Evolutionary conservation across 2,888 invertebrate species (phyloP).

Genomic region (Nomada ruficornis): DNA sequence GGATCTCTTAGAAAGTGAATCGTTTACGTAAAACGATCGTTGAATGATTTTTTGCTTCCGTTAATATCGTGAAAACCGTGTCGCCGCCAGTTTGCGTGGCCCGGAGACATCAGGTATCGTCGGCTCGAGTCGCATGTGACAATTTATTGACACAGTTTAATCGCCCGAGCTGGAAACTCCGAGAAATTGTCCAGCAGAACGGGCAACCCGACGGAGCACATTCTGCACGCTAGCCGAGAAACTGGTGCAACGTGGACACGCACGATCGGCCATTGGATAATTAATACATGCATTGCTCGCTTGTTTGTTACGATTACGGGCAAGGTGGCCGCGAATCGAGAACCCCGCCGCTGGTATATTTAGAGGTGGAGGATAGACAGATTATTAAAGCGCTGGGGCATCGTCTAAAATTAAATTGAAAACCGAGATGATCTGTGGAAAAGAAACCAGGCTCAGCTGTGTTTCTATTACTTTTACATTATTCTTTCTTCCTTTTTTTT

Average conservation of each 20-base stretch:
- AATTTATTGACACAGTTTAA: slow-evolving; percentile 43
- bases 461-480: neutral
- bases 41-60: neutral
- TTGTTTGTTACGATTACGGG: slow-evolving; percentile 1
- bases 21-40: too few species aligned
- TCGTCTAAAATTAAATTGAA: slow-evolving; percentile 42
- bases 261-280: slow-evolving; percentile 19
- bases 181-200: neutral
- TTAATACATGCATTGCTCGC: slow-evolving; percentile 28
- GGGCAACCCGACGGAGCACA: neutral
- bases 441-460: neutral
- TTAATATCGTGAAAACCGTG: neutral
- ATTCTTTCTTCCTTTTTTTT: too few species aligned
- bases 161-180: slow-evolving; percentile 31
- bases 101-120: slow-evolving; percentile 9
- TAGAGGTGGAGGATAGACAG: slow-evolving; percentile 16
- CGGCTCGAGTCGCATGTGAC: slow-evolving; percentile 28
- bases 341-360: slow-evolving; percentile 22
- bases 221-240: neutral
- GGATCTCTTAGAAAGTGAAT: too few species aligned
- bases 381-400: slow-evolving; percentile 12
- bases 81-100: slow-evolving; percentile 10
- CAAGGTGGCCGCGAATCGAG: slow-evolving; percentile 35
- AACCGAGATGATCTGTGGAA: slow-evolving; percentile 6
- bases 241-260: slow-evolving; percentile 10